A percentile compares a stretch with the other conserved stretches of the same genome.
Evolutionary conservation across 2,888 invertebrate genomes (phyloP).

Genomic region (Chelonus formosanus): DNA sequence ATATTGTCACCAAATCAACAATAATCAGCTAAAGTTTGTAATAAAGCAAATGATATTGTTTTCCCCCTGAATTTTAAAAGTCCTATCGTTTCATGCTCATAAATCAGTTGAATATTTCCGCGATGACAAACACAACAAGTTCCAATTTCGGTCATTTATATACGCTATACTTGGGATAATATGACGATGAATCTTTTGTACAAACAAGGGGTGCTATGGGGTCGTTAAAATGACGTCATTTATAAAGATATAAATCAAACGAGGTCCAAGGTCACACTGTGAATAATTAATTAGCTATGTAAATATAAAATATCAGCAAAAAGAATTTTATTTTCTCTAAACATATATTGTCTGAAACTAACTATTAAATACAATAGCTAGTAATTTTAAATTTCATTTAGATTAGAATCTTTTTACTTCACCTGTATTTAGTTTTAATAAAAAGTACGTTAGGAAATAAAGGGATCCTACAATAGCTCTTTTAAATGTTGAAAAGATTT

Average conservation of each 20-base stretch:
- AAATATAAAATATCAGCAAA: no score
- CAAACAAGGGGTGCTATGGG: slow-evolving; percentile 53
- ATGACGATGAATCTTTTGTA: slow-evolving; percentile 63
- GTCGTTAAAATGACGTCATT: slow-evolving; percentile 64
- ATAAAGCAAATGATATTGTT: background rate
- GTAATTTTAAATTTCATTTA: no score
- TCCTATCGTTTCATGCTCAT: slow-evolving; percentile 26
- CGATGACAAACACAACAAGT: slow-evolving; percentile 66
- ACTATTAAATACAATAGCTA: no score
- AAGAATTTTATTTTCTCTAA: no score
- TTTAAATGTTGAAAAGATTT: no score
- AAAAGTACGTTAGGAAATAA: no score
- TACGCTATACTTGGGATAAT: slow-evolving; percentile 63
- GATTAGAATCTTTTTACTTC: no score
- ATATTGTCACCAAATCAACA: no score
- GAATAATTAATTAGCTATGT: background rate
- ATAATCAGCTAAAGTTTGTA: background rate
- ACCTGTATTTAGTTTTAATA: no score
- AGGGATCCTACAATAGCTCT: no score
- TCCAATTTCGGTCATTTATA: slow-evolving; percentile 65
- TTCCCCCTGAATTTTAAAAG: slow-evolving; percentile 23
- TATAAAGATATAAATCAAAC: slow-evolving; percentile 65
- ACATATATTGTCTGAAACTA: no score
- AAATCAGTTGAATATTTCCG: slow-evolving; percentile 51
- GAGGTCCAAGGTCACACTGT: slow-evolving; percentile 2